These are phyloP conservation scores for Drosophila willistoni DNA, from an alignment of 1,140 invertebrate species.

Conservation along the genomic window DNA sequence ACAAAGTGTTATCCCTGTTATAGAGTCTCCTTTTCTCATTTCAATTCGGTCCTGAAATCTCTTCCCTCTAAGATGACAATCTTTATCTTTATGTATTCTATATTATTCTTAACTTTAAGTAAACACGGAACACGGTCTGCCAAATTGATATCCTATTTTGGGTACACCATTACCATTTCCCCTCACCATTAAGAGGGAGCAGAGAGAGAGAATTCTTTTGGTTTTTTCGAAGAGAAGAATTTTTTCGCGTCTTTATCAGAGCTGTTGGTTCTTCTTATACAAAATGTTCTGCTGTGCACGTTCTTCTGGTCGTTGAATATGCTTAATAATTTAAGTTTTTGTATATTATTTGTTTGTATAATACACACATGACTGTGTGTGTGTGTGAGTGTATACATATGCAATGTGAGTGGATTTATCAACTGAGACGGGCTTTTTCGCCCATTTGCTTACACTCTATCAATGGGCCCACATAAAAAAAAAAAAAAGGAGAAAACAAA, in stretches of 20 bases:
- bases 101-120: too few species aligned
- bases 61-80: too few species aligned
- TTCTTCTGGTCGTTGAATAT: constrained; percentile 36
- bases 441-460: constrained; percentile 47
- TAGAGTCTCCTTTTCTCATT: too few species aligned
- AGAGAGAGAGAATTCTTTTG: too few species aligned
- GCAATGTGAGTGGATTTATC: constrained; percentile 46
- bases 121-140: too few species aligned
- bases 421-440: constrained; percentile 46
- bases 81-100: too few species aligned
- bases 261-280: constrained; percentile 24
- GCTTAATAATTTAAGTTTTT: constrained; percentile 31
- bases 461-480: constrained; percentile 58
- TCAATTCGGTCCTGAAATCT: too few species aligned
- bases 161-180: too few species aligned
- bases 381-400: constrained; percentile 22
- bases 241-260: background rate
- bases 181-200: too few species aligned
- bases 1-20: too few species aligned
- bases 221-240: background rate
- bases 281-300: constrained; percentile 27
- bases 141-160: too few species aligned
- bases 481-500: background rate
- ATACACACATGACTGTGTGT: constrained; percentile 15
- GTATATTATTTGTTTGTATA: constrained; percentile 22